These are phyloP conservation scores for Colistium nudipinnis DNA, from an alignment of 2,113 vertebrate species.

Conservation along the genomic window DNA sequence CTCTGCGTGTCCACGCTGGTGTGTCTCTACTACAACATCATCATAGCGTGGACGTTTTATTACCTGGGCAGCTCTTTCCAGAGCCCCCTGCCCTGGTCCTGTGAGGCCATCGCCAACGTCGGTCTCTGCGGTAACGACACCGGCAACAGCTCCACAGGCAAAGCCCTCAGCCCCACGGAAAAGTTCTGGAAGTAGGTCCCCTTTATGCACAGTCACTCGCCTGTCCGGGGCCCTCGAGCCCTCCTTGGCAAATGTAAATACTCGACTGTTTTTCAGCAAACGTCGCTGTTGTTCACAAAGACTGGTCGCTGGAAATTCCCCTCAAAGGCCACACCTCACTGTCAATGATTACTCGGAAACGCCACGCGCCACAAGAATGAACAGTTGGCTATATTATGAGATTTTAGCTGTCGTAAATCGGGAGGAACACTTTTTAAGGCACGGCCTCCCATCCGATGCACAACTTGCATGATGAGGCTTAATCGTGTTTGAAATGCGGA, in stretches of 20 bases:
- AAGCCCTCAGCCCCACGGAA: conserved; percentile 78
- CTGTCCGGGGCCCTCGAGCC: no score
- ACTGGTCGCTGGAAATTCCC: neutral
- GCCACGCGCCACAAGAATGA: no score
- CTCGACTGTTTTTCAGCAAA: conserved; percentile 14
- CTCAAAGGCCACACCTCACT: neutral
- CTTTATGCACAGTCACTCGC: neutral
- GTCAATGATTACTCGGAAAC: neutral
- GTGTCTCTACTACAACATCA: conserved; percentile 87
- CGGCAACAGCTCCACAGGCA: conserved; percentile 44
- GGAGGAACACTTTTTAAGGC: no score
- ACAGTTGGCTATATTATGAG: no score
- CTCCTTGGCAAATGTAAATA: no score
- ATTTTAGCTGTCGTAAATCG: no score
- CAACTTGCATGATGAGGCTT: no score
- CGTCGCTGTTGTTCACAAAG: neutral
- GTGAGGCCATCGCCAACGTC: conserved; percentile 75
- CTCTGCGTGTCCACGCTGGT: conserved; percentile 84
- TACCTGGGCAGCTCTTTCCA: conserved; percentile 86
- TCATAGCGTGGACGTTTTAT: conserved; percentile 87
- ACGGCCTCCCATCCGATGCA: no score
- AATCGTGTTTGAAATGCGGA: no score
- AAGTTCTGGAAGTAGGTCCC: conserved; percentile 87
- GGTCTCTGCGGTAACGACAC: conserved; percentile 69
- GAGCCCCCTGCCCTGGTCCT: conserved; percentile 86